Conservation (phyloP, 2,797 vertebrate genomes). For the Clarias pachynema region DNA sequence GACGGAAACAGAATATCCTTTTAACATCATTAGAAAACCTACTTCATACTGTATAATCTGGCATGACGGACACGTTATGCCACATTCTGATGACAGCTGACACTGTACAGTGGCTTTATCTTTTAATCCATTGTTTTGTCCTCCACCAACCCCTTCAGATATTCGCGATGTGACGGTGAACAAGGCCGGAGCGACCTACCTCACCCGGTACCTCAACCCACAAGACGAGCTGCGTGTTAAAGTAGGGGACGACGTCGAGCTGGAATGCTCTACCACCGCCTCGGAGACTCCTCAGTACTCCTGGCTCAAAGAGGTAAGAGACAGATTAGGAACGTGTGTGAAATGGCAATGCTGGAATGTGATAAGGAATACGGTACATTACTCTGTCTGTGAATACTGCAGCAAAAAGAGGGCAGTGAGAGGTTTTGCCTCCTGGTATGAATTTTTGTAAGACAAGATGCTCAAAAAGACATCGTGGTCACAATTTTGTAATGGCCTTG, state of each 20-base stretch:
- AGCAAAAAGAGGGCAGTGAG: not conserved
- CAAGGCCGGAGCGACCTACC: constrained; percentile 53
- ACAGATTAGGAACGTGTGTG: not conserved
- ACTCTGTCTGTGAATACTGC: not conserved
- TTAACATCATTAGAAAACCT: not conserved
- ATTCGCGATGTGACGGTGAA: constrained; percentile 65
- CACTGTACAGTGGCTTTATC: not conserved
- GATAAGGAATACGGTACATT: not conserved
- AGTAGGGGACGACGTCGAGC: constrained; percentile 67
- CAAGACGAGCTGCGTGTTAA: constrained; percentile 66
- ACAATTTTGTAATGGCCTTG: not conserved
- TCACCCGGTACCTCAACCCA: constrained; percentile 61
- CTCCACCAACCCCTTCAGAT: constrained; percentile 63
- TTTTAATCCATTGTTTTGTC: constrained; percentile 45
- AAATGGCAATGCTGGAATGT: not conserved
- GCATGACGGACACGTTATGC: not conserved
- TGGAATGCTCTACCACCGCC: constrained; percentile 72
- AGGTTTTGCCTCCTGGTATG: not conserved
- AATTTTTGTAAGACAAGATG: not conserved
- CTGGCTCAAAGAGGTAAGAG: constrained; percentile 78
- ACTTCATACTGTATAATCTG: not conserved
- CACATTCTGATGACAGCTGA: not conserved
- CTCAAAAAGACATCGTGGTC: not conserved
- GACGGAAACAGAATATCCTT: not conserved
- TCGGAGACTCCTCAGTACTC: constrained; percentile 70